Evolutionary conservation across 2,888 invertebrate genomes (phyloP).

Genomic region (Philaethria dido): DNA sequence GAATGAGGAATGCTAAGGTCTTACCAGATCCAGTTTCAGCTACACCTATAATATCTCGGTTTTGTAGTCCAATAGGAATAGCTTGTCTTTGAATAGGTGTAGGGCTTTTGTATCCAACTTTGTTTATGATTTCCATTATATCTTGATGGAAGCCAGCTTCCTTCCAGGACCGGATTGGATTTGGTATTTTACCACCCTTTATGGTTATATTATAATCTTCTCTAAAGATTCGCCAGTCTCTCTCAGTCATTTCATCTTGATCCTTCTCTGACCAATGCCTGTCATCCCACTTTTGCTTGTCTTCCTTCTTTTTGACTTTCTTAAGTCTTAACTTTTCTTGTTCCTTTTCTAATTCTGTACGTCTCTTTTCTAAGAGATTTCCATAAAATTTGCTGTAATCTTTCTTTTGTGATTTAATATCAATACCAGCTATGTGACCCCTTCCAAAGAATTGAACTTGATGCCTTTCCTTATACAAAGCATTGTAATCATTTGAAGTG

Average conservation of each 20-base stretch:
- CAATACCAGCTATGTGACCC: slow-evolving; percentile 98
- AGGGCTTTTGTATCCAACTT: slow-evolving; percentile 98
- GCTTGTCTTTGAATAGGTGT: slow-evolving; percentile 99
- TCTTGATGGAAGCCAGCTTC: slow-evolving; percentile 96
- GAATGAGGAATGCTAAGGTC: slow-evolving; percentile 98
- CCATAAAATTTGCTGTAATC: slow-evolving; percentile 99
- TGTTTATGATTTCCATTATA: slow-evolving; percentile 95
- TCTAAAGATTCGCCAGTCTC: slow-evolving; percentile 99
- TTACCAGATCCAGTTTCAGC: slow-evolving; percentile 99
- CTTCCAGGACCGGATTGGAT: slow-evolving; percentile 97
- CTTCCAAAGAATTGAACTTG: slow-evolving; percentile 99
- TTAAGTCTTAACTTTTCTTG: slow-evolving; percentile 97
- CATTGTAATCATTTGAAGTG: slow-evolving; percentile 98
- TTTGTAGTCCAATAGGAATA: slow-evolving; percentile 98
- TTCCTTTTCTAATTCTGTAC: slow-evolving; percentile 98
- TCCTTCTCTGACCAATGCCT: slow-evolving; percentile 99
- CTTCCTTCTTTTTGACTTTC: slow-evolving; percentile 97
- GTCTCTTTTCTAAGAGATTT: slow-evolving; percentile 95
- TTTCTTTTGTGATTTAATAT: slow-evolving; percentile 97
- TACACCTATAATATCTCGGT: slow-evolving; percentile 98
- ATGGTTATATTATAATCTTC: slow-evolving; percentile 99
- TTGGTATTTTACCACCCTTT: slow-evolving; percentile 98
- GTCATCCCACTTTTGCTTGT: slow-evolving; percentile 99
- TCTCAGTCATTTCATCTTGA: slow-evolving; percentile 97
- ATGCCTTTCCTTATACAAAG: slow-evolving; percentile 97